Base-by-base conservation (phyloP, 2,113 vertebrate species). In the Apaloderma vittatum region DNA sequence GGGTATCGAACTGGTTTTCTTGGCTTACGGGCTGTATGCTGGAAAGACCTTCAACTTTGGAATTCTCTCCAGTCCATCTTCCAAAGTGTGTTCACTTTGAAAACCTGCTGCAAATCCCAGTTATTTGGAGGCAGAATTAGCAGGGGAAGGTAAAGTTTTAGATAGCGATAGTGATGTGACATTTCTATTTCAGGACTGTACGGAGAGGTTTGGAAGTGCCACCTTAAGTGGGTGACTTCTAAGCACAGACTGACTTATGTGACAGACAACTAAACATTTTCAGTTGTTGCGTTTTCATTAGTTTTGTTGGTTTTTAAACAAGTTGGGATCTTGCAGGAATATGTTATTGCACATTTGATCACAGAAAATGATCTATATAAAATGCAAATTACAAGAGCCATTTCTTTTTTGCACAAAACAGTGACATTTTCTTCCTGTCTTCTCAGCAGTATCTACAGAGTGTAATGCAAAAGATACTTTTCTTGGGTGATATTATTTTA, bases 401-500 rank as follows among this genome's bases (percentile, higher is more conserved):
- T 82, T 85, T 46, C 2, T 81, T 63, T 81, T 66, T 36, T 30
- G 9, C 24, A 48, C 12, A 40, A 91, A 87, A 59, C 30, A 68
- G 27, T 52, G 29, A 67, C 6, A 70, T 73, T 76, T 65, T 76
- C 21, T 82, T 86, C 24, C n/a, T 40, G 9, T 52, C 46, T 79
- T 61, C 71, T 90, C 49, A 58, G 78, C 17, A 7, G 3, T 55
- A 73, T 40, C 58, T 71, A 9, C 15, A 48, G 8, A 55, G 34
- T 34, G n/a, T 40, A 88, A 73, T 40, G 22, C 21, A 55, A 85
- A 83, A 93, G 29, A 34, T 55, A 74, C 40, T 92, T 90, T 61
- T 52, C n/a, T 91, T 73, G n/a, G 21, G 19, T 79, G 27, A 58
- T 76, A 92, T 73, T 61, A 74, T 88, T 95, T 92, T 81, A 59